These are phyloP conservation scores for Lepidocyrtoides sp. DNA, from an alignment of 2,888 invertebrate genomes.

Conservation along the genomic window DNA sequence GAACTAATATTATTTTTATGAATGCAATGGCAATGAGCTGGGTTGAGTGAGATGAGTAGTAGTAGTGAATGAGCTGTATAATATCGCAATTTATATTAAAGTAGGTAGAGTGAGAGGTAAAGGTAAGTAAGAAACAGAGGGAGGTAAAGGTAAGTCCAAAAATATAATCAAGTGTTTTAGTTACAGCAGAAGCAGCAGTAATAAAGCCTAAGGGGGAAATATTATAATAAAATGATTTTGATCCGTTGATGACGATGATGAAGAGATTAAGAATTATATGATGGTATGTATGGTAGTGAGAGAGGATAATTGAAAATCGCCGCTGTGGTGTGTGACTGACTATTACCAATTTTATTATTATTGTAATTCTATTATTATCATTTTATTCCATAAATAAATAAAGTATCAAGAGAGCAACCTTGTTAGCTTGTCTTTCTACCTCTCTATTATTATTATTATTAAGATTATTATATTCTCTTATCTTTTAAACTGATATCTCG, in stretches of 20 bases:
- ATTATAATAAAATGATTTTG: constrained; percentile 17
- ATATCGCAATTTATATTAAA: constrained; percentile 38
- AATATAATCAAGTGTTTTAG: not conserved
- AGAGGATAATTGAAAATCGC: constrained; percentile 32
- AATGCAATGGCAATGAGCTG: constrained; percentile 56
- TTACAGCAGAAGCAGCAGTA: not conserved
- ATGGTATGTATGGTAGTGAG: not conserved
- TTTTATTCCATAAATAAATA: constrained; percentile 35
- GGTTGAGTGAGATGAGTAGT: not conserved
- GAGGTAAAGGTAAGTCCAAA: constrained; percentile 9
- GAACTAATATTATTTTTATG: constrained; percentile 75
- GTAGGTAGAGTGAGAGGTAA: constrained; percentile 12
- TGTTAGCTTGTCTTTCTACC: not conserved
- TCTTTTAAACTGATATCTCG: not conserved
- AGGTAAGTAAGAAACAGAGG: not conserved
- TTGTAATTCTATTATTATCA: constrained; percentile 21
- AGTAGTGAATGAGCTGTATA: constrained; percentile 9
- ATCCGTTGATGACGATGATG: constrained; percentile 12
- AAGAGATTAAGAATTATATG: not conserved
- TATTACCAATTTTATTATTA: not conserved
- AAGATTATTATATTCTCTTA: no score
- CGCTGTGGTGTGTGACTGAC: not conserved
- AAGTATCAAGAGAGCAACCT: constrained; percentile 17
- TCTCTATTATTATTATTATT: not conserved
- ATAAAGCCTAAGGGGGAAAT: not conserved